Base-by-base conservation (phyloP, 2,797 vertebrate species). In the Echeneis naucrates region DNA sequence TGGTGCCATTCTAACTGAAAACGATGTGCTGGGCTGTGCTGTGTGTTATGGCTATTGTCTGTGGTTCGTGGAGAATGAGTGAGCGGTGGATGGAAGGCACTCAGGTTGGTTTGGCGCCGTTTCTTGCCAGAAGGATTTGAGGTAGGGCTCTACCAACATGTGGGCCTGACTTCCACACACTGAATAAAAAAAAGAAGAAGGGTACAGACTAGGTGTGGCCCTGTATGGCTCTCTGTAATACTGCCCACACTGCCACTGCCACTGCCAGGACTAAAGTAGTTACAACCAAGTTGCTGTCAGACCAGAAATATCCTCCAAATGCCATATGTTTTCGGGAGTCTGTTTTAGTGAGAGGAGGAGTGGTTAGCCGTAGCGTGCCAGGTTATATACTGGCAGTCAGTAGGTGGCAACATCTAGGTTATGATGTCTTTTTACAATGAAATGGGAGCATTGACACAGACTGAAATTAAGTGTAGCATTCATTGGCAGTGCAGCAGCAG, bases 31-130 rank as follows among this genome's bases (percentile, higher is more conserved):
- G 58, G 30, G 42, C 7, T 10, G 10, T 16, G 35, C 54, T 4
- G 24, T 50, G 30, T 89, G 86, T 89, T 88, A 76, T 88, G 91
- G 61, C 85, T 89, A 40, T 76, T 51, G 27, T 69, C 77, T 66
- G 58, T 84, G 79, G 64, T 68, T 83, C 48, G 35, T 72, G 61
- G 61, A 72, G 72, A 51, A 37, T 4, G 27, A 38, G n/a, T 24
- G 21, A 27, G 21, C 21, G 19, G 32, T 47, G 38, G 17, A 7
- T 30, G 53, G 35, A 26, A 35, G 47, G 5, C 4, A 33, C 12
- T 19, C 47, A 45, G 69, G 67, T 61, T 57, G 66, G 53, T 74
- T 62, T 78, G 76, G 61, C 51, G 0, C 61, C 21, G 2, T 55
- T 74, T 54, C 35, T 32, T 26, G 42, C 27, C 53, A 48, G 19